phyloP scores from a whole-genome alignment of 2,888 invertebrate genomes.

The Erebia ligea region DNA sequence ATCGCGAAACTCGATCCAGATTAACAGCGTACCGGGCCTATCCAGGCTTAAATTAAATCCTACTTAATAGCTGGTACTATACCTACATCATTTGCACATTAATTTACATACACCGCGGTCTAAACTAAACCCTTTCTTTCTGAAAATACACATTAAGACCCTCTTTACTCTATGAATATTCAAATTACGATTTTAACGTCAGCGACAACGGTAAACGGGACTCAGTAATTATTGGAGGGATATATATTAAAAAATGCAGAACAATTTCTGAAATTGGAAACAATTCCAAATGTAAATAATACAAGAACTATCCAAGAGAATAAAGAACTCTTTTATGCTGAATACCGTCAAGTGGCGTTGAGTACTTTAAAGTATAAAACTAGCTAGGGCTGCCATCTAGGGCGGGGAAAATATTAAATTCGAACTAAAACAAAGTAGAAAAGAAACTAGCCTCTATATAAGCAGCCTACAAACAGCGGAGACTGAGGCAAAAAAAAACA shows the following conservation, averaged over 20 bases:
- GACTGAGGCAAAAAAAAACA: too few relatives aligned
- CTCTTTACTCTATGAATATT: slow-evolving; percentile 41
- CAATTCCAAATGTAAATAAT: slow-evolving; percentile 41
- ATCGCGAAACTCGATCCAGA: too few relatives aligned
- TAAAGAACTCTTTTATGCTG: slow-evolving; percentile 47
- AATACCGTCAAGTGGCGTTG: slow-evolving; percentile 46
- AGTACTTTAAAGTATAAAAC: slow-evolving; percentile 41
- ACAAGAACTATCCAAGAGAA: slow-evolving; percentile 40
- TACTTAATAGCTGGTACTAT: not conserved
- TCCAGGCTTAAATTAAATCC: too few relatives aligned
- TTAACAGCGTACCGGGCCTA: too few relatives aligned
- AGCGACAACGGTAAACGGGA: slow-evolving; percentile 32
- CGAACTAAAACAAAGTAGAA: too few relatives aligned
- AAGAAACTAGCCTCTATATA: too few relatives aligned
- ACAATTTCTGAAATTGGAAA: slow-evolving; percentile 33
- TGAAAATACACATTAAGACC: slow-evolving; percentile 38
- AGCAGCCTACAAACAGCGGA: too few relatives aligned
- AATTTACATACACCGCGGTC: slow-evolving; percentile 24
- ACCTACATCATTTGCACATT: slow-evolving; percentile 13
- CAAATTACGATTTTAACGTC: slow-evolving; percentile 39
- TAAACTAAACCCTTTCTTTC: slow-evolving; percentile 37
- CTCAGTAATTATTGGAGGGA: slow-evolving; percentile 33
- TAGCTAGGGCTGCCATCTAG: slow-evolving; percentile 24
- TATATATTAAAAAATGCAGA: slow-evolving; percentile 30
- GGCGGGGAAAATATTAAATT: not conserved